phyloP scores from a whole-genome alignment of 1,140 invertebrate species.

The Drosophila bocqueti region DNA sequence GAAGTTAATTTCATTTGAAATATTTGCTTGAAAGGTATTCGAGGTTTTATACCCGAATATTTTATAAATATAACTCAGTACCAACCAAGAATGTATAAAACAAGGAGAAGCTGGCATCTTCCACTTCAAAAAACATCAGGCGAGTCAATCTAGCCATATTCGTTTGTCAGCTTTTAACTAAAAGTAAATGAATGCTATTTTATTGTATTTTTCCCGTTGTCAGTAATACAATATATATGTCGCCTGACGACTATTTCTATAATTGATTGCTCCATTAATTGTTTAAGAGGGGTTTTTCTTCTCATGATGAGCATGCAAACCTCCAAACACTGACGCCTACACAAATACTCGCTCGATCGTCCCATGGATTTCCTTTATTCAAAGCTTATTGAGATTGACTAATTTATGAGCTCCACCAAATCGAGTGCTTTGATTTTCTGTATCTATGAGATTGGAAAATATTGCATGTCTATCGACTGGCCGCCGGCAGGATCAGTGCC shows the following conservation, averaged over 20 bases:
- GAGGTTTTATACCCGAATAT: too few species aligned
- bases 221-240: too few species aligned
- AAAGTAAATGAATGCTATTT: background rate
- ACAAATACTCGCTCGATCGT: background rate
- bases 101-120: too few species aligned
- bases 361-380: slow-evolving; percentile 2
- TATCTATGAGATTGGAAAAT: slow-evolving; percentile 24
- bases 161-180: too few species aligned
- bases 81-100: too few species aligned
- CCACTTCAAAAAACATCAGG: too few species aligned
- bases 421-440: slow-evolving; percentile 32
- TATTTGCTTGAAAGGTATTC: too few species aligned
- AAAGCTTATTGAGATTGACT: slow-evolving; percentile 17
- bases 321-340: slow-evolving; percentile 2
- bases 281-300: background rate
- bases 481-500: slow-evolving; percentile 45
- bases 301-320: slow-evolving; percentile 32
- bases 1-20: too few species aligned
- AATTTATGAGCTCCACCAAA: slow-evolving; percentile 34
- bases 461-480: slow-evolving; percentile 47
- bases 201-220: background rate
- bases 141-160: background rate
- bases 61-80: too few species aligned
- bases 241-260: background rate
- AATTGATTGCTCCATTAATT: background rate